Base-by-base conservation (phyloP, 1,140 invertebrate species). In the Drosophila arizonae region DNA sequence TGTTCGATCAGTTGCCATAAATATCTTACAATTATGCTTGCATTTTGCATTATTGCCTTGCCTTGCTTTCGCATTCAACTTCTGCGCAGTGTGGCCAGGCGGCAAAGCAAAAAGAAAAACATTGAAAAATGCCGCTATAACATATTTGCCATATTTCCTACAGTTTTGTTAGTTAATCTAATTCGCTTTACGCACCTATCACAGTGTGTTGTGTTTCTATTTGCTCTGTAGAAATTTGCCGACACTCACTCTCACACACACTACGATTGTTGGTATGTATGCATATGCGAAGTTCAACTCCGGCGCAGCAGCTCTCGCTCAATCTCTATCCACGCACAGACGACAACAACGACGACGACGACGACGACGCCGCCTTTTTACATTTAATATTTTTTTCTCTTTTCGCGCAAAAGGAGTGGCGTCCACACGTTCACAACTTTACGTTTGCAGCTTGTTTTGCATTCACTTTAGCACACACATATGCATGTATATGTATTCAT, bases 381-480 rank as follows among this genome's bases (percentile, higher is more conserved):
- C 70, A 72, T 68, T 60, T 39, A 54, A 58, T 33, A 33, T 10
- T 55, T 67, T 72, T 56, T 72, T 73, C 73, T 81, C 77, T 72
- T 72, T 86, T 72, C 86, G 75, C 79, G 75, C 81, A 87, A 87
- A 86, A 86, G 82, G 82, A 86, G 82, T 86, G 82, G 82, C 82
- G 82, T 77, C 75, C 60, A 76, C 60, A 76, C 66, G 30, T 72
- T 52, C 30, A 55, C 43, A 39, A 30, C 36, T 66, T 54, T 28
- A 48, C 39, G 55, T 72, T 68, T 54, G 39, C 36, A 39, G 36
- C 60, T 63, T 79, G 70, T 78, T 78, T 82, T 73, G 56, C 67
- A 78, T 60, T 69, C 77, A 75, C 56, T 72, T 66, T 67, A 77
- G 77, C 52, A 85, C 43, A 80, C 61, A 85, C 43, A 70, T 45